Conservation (phyloP, 2,888 invertebrate species). For the Hydrotaea cyrtoneurina region DNA sequence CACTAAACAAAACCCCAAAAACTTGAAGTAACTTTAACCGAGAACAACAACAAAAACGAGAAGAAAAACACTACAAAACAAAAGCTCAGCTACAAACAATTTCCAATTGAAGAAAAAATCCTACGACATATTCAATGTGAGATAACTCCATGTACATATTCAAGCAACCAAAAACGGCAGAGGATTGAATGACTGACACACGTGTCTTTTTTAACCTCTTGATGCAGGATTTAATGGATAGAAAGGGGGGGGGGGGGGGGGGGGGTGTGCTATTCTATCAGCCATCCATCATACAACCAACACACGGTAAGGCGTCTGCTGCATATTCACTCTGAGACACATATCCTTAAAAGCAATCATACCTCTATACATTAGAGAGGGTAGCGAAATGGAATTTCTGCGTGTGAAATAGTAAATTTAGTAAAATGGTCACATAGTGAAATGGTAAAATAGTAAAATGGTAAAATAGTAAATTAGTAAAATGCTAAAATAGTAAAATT, state of each 20-base stretch:
- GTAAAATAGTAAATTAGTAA: too few relatives aligned
- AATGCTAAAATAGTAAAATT: too few relatives aligned
- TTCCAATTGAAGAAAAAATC: slow-evolving; percentile 15
- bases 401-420: too few relatives aligned
- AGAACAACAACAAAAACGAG: slow-evolving; percentile 34
- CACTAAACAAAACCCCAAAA: not conserved
- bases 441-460: too few relatives aligned
- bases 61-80: slow-evolving; percentile 6
- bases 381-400: too few relatives aligned
- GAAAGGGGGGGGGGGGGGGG: not conserved
- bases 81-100: not conserved
- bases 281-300: not conserved
- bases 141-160: not conserved
- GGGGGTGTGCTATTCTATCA: not conserved
- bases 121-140: not conserved
- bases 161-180: slow-evolving; percentile 8
- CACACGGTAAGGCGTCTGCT: not conserved
- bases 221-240: too few relatives aligned
- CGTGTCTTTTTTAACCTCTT: not conserved
- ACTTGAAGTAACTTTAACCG: slow-evolving; percentile 49
- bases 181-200: slow-evolving; percentile 24
- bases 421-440: too few relatives aligned
- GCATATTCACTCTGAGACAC: slow-evolving; percentile 8
- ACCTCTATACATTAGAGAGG: too few relatives aligned
- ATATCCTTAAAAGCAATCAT: not conserved